Evolutionary conservation across 2,113 vertebrate genomes (phyloP).

Genomic region (Chloebia gouldiae): DNA sequence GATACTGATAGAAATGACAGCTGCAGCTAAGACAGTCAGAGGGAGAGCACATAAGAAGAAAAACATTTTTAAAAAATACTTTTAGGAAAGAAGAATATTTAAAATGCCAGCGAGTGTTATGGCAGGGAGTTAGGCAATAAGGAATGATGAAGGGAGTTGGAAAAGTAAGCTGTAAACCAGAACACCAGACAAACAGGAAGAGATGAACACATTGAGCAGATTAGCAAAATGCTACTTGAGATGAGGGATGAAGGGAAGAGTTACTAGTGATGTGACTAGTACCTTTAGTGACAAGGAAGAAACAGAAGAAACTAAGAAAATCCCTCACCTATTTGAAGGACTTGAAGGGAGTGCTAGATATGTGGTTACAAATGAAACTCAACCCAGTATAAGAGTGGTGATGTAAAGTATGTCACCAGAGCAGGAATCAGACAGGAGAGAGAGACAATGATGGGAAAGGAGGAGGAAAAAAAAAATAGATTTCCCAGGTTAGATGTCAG

Average conservation of each 20-base stretch:
- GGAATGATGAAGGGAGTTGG: not conserved
- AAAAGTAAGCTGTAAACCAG: not conserved
- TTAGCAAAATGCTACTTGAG: not conserved
- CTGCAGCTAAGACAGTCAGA: not conserved
- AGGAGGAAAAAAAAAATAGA: not conserved
- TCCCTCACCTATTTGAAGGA: not conserved
- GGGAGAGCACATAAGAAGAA: not conserved
- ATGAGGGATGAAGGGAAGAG: not conserved
- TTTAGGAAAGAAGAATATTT: not conserved
- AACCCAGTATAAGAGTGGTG: not conserved
- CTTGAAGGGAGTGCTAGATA: not conserved
- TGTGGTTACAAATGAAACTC: not conserved
- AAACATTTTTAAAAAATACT: not conserved
- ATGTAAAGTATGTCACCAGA: not conserved
- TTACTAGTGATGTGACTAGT: not conserved
- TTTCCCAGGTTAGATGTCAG: not conserved
- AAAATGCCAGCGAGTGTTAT: rapidly evolving
- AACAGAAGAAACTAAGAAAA: not conserved
- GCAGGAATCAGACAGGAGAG: not conserved
- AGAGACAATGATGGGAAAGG: not conserved
- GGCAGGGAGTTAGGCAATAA: not conserved
- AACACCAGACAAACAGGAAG: not conserved
- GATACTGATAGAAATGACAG: not conserved
- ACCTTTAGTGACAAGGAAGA: not conserved
- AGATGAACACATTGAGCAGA: not conserved